Evolutionary conservation across 1,140 invertebrate species (phyloP).

Genomic region (Lepidostoma basale): DNA sequence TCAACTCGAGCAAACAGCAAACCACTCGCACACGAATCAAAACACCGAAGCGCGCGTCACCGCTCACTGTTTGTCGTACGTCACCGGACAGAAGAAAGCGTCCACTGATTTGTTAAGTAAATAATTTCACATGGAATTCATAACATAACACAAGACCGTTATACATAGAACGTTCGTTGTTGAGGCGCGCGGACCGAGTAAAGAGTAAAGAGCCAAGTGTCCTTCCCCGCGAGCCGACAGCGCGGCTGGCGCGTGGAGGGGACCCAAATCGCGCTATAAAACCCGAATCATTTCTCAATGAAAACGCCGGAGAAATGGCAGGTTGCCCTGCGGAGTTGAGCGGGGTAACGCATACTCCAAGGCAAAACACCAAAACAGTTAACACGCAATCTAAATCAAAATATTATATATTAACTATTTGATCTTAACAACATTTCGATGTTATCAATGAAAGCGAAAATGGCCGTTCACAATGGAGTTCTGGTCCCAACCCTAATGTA

Average conservation of each 20-base stretch:
- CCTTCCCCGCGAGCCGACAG: background rate
- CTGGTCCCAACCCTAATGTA: too few species aligned
- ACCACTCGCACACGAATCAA: slow-evolving; percentile 12
- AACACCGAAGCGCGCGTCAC: background rate
- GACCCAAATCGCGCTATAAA: background rate
- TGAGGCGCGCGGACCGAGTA: slow-evolving; percentile 22
- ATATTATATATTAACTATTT: too few species aligned
- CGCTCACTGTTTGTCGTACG: too few species aligned
- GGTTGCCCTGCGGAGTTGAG: background rate
- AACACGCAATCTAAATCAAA: too few species aligned
- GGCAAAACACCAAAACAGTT: too few species aligned
- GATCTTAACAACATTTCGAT: too few species aligned
- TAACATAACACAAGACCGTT: background rate
- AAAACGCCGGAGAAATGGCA: slow-evolving; percentile 15
- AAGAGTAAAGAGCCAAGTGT: too few species aligned
- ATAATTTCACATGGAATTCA: slow-evolving; percentile 1
- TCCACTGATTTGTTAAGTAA: slow-evolving; percentile 3
- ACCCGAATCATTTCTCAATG: slow-evolving; percentile 22
- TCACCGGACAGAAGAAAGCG: slow-evolving; percentile 21
- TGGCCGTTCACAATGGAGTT: too few species aligned
- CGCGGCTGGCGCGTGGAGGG: background rate
- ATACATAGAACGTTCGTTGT: slow-evolving; percentile 6
- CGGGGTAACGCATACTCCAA: too few species aligned
- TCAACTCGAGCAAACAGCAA: background rate
- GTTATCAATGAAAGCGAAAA: too few species aligned